Conservation (phyloP, 2,797 vertebrate species). For the Hylomyscus alleni region DNA sequence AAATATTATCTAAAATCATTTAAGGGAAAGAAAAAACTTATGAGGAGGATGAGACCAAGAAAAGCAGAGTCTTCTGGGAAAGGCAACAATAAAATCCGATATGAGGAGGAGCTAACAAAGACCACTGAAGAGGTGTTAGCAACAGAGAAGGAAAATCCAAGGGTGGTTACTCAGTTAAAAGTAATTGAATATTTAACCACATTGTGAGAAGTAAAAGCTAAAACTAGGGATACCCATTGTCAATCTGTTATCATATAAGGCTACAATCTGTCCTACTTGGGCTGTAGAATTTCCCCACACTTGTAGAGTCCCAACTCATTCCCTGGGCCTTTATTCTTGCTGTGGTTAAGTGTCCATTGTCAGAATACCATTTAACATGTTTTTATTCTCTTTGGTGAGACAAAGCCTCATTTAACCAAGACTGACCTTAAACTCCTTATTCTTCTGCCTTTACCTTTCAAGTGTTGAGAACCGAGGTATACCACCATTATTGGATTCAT, state of each 20-base stretch:
- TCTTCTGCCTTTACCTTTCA: background rate
- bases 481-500: background rate
- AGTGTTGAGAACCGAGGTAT: background rate
- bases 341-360: background rate
- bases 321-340: background rate
- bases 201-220: conserved; percentile 17
- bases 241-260: background rate
- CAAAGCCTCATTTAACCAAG: background rate
- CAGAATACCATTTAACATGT: background rate
- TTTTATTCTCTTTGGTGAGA: background rate
- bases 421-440: background rate
- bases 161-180: background rate
- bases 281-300: background rate
- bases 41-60: background rate
- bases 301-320: background rate
- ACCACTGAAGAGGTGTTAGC: background rate
- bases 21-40: background rate
- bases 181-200: conserved; percentile 1
- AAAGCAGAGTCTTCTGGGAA: background rate
- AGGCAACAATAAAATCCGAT: background rate
- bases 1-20: conserved; percentile 1
- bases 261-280: background rate
- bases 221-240: background rate
- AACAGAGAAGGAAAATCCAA: background rate
- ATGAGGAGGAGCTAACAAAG: background rate